Percentiles rank a stretch among this genome's conserved stretches.
phyloP scores from a whole-genome alignment of 1,140 invertebrate genomes.

The Araneus ventricosus region DNA sequence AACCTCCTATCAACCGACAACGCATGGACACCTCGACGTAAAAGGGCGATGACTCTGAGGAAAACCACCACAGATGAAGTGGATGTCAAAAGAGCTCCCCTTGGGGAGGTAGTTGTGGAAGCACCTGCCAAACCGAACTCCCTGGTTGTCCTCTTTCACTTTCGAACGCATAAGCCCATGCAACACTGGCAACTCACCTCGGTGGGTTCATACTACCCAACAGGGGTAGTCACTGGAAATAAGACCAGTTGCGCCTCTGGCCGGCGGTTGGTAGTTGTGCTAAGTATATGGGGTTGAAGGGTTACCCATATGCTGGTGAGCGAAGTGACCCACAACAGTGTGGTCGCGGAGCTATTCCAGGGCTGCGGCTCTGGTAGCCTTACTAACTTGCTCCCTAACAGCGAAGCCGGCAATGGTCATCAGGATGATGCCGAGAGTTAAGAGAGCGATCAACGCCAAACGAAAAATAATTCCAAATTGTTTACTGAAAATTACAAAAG shows the following conservation, averaged over 20 bases:
- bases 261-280: too few species aligned
- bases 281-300: neutral
- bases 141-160: neutral
- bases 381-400: too few species aligned
- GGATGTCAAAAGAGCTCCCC: neutral
- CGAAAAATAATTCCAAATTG: too few species aligned
- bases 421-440: too few species aligned
- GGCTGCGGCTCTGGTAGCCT: too few species aligned
- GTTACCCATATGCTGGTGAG: neutral
- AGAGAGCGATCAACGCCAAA: too few species aligned
- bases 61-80: neutral
- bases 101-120: neutral
- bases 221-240: neutral
- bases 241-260: neutral
- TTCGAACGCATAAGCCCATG: neutral
- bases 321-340: neutral
- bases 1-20: neutral
- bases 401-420: too few species aligned
- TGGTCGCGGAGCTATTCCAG: too few species aligned
- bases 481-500: too few species aligned
- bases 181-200: neutral
- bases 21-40: too few species aligned
- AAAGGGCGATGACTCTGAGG: neutral
- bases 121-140: neutral
- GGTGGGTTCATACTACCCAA: neutral